Conservation (phyloP, 2,797 vertebrate species). For the Gymnodraco acuticeps region DNA sequence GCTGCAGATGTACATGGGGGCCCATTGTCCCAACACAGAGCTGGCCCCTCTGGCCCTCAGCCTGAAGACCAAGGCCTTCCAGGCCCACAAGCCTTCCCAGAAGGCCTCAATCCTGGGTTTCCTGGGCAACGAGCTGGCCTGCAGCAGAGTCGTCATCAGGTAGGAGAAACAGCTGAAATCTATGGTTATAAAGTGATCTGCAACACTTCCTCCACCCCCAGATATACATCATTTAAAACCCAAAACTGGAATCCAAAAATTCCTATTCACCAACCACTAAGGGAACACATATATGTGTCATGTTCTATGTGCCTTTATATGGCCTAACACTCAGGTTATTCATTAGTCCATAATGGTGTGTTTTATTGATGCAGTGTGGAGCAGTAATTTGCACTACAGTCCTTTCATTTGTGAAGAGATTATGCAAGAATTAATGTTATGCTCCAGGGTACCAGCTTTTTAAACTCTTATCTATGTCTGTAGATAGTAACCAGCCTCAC, state of each 20-base stretch:
- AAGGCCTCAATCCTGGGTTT: slow-evolving; percentile 95
- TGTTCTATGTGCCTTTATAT: slow-evolving; percentile 15
- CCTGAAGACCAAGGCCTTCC: slow-evolving; percentile 97
- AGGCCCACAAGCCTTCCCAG: slow-evolving; percentile 94
- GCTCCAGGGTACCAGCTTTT: slow-evolving; percentile 37
- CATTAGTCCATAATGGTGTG: slow-evolving; percentile 42
- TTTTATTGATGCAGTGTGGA: slow-evolving; percentile 60
- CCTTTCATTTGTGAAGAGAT: slow-evolving; percentile 56
- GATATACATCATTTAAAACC: slow-evolving; percentile 23
- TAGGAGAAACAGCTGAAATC: slow-evolving; percentile 68
- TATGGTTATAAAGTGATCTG: slow-evolving; percentile 2
- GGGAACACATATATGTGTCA: slow-evolving; percentile 14
- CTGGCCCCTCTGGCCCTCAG: slow-evolving; percentile 88
- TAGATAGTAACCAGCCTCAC: slow-evolving; percentile 14
- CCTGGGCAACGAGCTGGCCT: slow-evolving; percentile 95
- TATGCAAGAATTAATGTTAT: slow-evolving; percentile 52
- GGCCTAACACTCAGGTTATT: slow-evolving; percentile 43
- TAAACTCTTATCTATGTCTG: slow-evolving; percentile 34
- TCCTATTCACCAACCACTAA: slow-evolving; percentile 1
- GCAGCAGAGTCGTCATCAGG: slow-evolving; percentile 97
- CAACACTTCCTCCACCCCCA: neutral
- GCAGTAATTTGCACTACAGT: slow-evolving; percentile 51
- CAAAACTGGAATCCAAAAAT: slow-evolving; percentile 4
- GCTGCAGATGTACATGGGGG: slow-evolving; percentile 98
- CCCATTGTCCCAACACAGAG: slow-evolving; percentile 92